phyloP scores from a whole-genome alignment of 1,140 invertebrate species.

The Formica exsecta region DNA sequence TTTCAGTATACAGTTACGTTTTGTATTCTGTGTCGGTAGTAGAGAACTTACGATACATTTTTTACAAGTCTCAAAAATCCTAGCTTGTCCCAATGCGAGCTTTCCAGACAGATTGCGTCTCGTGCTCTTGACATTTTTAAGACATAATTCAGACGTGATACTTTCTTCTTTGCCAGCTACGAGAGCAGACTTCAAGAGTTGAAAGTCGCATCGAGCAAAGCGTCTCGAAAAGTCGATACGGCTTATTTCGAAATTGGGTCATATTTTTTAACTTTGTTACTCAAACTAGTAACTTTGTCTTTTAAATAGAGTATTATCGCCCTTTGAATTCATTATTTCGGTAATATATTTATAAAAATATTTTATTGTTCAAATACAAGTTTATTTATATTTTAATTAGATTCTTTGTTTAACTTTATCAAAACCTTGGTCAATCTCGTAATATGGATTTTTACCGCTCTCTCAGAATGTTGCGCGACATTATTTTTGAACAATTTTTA shows the following conservation, averaged over 20 bases:
- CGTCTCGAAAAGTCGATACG: conserved; percentile 4
- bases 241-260: conserved; percentile 34
- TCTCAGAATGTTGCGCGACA: not conserved
- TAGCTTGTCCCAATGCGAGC: not conserved
- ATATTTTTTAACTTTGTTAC: not conserved
- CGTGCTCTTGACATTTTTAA: conserved; percentile 50
- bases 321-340: not conserved
- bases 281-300: not conserved
- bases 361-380: not conserved
- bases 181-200: conserved; percentile 40
- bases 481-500: conserved; percentile 25
- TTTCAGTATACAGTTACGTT: not conserved
- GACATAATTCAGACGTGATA: conserved; percentile 60
- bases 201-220: conserved; percentile 37
- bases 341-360: not conserved
- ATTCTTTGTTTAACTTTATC: not conserved
- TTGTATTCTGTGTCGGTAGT: conserved; percentile 12
- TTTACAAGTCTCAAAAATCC: conserved; percentile 49
- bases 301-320: not conserved
- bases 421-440: not conserved
- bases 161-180: conserved; percentile 33
- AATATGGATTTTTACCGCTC: not conserved
- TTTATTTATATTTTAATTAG: not conserved
- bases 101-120: conserved; percentile 33
- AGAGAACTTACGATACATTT: conserved; percentile 10